Percentiles rank a stretch among this genome's conserved stretches.
phyloP scores from a whole-genome alignment of 2,888 invertebrate species.

The Stenotaenia linearis region DNA sequence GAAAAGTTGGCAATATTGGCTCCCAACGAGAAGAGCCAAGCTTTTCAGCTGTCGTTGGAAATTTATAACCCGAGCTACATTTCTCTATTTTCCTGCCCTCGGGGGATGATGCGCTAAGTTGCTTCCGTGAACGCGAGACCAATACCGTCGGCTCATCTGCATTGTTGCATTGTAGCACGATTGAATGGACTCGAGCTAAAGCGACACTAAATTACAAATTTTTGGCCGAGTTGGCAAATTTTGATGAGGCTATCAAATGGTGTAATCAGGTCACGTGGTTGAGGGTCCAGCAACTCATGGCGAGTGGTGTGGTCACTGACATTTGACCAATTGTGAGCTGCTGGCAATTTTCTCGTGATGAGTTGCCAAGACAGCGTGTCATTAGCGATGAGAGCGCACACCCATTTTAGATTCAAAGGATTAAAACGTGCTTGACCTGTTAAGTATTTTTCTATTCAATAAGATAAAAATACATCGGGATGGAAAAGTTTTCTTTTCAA shows the following conservation, averaged over 20 bases:
- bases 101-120: neutral
- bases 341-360: conserved; percentile 26
- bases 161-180: neutral
- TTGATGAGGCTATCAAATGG: conserved; percentile 2
- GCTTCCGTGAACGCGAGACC: neutral
- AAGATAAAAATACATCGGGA: neutral
- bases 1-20: conserved; percentile 21
- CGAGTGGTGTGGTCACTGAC: conserved; percentile 26
- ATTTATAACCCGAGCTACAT: neutral
- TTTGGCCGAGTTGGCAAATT: neutral
- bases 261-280: conserved; percentile 26
- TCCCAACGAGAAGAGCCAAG: neutral
- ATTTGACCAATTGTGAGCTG: conserved; percentile 24
- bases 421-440: conserved; percentile 24
- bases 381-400: conserved; percentile 15
- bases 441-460: neutral
- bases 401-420: conserved; percentile 24
- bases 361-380: conserved; percentile 26
- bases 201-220: neutral
- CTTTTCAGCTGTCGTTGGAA: conserved; percentile 26
- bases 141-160: neutral
- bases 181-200: neutral
- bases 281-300: conserved; percentile 17
- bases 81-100: neutral
- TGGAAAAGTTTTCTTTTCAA: neutral